phyloP scores from a whole-genome alignment of 2,113 vertebrate genomes.

The Macrotus californicus region DNA sequence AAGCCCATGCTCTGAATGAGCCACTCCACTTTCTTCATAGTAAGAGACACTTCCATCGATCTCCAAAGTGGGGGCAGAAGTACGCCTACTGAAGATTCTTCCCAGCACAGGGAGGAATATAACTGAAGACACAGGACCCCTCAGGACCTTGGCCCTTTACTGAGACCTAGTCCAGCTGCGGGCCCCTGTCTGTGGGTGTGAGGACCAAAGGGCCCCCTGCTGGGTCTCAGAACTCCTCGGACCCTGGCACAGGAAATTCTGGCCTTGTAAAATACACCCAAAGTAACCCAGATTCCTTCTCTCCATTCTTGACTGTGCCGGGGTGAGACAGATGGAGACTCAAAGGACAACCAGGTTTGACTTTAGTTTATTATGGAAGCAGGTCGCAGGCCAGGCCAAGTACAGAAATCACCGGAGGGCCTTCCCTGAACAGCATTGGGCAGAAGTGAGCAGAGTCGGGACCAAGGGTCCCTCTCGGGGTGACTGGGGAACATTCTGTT shows the following conservation, averaged over 20 bases:
- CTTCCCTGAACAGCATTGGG: not conserved
- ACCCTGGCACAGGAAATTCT: not conserved
- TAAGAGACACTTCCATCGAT: not conserved
- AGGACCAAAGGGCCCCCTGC: not conserved
- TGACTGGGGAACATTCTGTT: not conserved
- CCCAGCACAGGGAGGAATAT: accelerated
- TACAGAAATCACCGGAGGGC: not conserved
- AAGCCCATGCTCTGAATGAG: not conserved
- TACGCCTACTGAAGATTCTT: not conserved
- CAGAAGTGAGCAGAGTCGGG: not conserved
- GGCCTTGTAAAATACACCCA: not conserved
- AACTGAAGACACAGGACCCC: not conserved
- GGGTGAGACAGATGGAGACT: not conserved
- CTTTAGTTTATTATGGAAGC: not conserved
- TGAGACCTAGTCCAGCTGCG: not conserved
- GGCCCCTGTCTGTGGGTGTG: not conserved
- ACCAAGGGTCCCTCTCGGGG: not conserved
- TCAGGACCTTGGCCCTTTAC: not conserved
- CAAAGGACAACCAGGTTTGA: not conserved
- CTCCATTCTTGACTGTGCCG: not conserved
- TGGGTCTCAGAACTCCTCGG: not conserved
- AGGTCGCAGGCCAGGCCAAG: not conserved
- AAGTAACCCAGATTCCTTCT: not conserved
- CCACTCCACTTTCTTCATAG: not conserved
- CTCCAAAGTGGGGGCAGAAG: not conserved